Evolutionary conservation across 1,140 invertebrate genomes (phyloP).

Genomic region (Ganaspis sp.): DNA sequence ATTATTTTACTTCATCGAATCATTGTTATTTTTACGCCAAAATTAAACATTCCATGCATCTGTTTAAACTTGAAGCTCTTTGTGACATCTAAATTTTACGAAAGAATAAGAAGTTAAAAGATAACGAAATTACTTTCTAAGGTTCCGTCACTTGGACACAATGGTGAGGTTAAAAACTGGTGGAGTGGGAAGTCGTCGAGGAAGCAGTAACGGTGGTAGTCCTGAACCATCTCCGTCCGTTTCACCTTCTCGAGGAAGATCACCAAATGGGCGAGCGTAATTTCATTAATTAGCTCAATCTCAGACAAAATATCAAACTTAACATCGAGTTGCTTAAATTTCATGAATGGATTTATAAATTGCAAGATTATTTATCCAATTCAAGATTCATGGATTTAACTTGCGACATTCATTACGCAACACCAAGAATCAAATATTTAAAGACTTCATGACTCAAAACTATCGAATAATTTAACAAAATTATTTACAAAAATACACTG

Average conservation of each 20-base stretch:
- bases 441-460: neutral
- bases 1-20: conserved; percentile 28
- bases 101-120: neutral
- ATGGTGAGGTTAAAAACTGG: conserved; percentile 83
- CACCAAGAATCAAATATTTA: neutral
- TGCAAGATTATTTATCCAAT: neutral
- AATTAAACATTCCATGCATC: neutral
- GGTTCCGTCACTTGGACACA: conserved; percentile 88
- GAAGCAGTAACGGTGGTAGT: conserved; percentile 71
- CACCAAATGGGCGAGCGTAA: conserved; percentile 69
- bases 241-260: conserved; percentile 75
- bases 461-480: neutral
- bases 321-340: neutral
- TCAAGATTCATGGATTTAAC: neutral
- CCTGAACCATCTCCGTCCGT: conserved; percentile 79
- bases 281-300: conserved; percentile 28
- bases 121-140: conserved; percentile 61
- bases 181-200: conserved; percentile 71
- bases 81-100: no score
- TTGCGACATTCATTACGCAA: conserved; percentile 3
- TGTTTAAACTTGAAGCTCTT: neutral
- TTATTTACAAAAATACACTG: neutral
- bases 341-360: neutral
- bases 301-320: neutral
- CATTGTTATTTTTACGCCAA: neutral